Percentiles rank a stretch among this genome's conserved stretches.
phyloP scores from a whole-genome alignment of 92 coral and sea anemone species.

The Pocillopora grandis region DNA sequence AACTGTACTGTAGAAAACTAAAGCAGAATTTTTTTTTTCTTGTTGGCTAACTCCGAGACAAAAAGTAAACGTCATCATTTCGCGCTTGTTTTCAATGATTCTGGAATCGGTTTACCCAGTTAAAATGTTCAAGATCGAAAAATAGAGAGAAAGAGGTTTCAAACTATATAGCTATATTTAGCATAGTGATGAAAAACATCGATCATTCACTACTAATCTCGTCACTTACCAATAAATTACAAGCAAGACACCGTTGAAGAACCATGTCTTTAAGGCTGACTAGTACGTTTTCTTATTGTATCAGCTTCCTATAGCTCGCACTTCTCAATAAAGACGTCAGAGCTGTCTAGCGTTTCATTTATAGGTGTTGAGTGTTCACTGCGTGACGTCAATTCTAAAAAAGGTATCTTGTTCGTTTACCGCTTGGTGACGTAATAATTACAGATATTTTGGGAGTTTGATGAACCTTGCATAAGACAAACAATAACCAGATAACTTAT shows the following conservation, averaged over 20 bases:
- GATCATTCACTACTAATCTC: not conserved
- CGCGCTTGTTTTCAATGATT: no score
- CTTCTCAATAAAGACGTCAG: no score
- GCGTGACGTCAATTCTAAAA: conserved; percentile 27
- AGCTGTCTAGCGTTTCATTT: not conserved
- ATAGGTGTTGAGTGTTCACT: not conserved
- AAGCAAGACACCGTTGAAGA: conserved; percentile 44
- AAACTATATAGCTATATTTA: not conserved
- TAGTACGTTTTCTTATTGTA: not conserved
- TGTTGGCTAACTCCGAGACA: no score
- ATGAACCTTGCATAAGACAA: no score
- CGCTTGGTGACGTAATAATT: not conserved
- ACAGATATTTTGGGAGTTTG: no score
- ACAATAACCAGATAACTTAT: no score
- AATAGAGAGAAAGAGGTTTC: not conserved
- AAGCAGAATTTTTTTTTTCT: no score
- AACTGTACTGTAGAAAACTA: no score
- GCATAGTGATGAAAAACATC: not conserved
- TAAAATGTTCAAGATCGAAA: no score
- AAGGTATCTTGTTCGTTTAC: not conserved
- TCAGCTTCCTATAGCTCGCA: not conserved
- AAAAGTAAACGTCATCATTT: no score
- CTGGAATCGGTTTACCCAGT: no score
- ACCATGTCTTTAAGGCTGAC: conserved; percentile 4
- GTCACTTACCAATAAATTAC: conserved; percentile 31